These are phyloP conservation scores for Rhorus exstirpatorius DNA, from an alignment of 2,888 invertebrate genomes.

Conservation along the genomic window DNA sequence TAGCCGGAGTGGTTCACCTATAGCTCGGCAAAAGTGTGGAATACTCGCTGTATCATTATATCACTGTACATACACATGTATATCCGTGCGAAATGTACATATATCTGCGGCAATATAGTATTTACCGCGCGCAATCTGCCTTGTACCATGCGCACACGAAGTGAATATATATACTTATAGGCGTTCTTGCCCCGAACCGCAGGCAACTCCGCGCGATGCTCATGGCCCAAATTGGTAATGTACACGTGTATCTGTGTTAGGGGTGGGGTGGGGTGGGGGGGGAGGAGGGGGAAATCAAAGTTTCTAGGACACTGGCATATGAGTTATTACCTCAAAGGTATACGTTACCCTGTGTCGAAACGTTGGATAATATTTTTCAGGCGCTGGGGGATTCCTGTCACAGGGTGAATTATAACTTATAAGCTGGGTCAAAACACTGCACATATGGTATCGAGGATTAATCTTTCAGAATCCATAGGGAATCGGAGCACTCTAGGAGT, in stretches of 20 bases:
- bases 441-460: no score
- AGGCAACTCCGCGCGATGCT: constrained; percentile 39
- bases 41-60: constrained; percentile 5
- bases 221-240: constrained; percentile 25
- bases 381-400: no score
- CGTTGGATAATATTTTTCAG: no score
- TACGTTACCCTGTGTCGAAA: no score
- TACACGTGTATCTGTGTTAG: not conserved
- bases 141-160: not conserved
- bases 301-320: no score
- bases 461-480: no score
- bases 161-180: not conserved
- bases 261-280: no score
- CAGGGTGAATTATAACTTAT: no score
- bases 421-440: no score
- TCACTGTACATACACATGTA: constrained; percentile 11
- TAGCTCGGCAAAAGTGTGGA: constrained; percentile 69
- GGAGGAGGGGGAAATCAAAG: no score
- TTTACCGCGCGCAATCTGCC: not conserved
- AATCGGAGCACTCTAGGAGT: no score
- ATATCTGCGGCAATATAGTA: not conserved
- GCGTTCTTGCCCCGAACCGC: constrained; percentile 32
- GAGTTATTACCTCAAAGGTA: no score
- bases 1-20: constrained; percentile 83
- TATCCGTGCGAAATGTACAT: not conserved